Percentiles rank a stretch among this genome's conserved stretches.
Conservation (phyloP, 92 coral and sea anemone species). For the Epizoanthus scotinus region DNA sequence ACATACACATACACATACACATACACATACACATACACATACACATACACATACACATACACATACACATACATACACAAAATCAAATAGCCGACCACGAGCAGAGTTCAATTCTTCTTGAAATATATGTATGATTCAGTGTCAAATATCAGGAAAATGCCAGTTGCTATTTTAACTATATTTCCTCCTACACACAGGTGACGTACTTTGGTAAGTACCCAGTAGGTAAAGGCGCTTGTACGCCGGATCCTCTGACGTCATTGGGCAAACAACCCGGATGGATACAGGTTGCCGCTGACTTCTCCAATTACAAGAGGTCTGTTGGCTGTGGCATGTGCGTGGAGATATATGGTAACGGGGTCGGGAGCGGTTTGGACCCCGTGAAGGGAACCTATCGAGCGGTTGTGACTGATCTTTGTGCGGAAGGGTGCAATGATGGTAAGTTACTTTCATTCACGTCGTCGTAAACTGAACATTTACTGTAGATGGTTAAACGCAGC, state of each 20-base stretch:
- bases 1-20: no score
- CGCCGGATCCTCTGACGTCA: constrained; percentile 40
- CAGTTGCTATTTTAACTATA: no score
- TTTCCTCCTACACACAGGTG: background rate
- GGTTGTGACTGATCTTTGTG: constrained; percentile 37
- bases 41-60: no score
- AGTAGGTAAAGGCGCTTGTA: constrained; percentile 39
- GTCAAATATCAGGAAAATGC: background rate
- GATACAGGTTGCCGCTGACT: constrained; percentile 38
- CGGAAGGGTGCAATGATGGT: constrained; percentile 40
- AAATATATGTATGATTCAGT: background rate
- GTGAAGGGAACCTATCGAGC: constrained; percentile 38
- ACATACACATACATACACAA: no score
- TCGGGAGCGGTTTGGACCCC: constrained; percentile 41
- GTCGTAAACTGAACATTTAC: no score
- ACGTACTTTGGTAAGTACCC: constrained; percentile 35
- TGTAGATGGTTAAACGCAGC: no score
- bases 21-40: no score
- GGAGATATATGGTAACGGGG: constrained; percentile 31
- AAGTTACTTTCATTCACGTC: background rate
- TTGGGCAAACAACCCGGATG: constrained; percentile 42
- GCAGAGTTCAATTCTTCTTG: no score
- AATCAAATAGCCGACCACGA: no score
- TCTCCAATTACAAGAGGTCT: constrained; percentile 38
- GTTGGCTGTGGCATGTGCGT: constrained; percentile 45